Conservation (phyloP, 2,888 invertebrate genomes). For the Glaucopsyche alexis region DNA sequence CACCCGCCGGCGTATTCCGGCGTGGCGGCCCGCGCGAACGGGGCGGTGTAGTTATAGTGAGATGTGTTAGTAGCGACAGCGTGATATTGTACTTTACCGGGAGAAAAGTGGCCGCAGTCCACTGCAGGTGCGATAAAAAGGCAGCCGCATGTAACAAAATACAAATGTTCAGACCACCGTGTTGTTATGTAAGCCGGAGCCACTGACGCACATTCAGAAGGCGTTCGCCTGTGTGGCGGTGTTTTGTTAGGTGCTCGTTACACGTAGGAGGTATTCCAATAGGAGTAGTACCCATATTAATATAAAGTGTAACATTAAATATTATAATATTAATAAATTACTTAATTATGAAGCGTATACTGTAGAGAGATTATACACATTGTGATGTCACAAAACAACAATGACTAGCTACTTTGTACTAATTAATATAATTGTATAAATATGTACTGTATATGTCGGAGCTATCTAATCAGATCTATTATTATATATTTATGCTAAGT, state of each 20-base stretch:
- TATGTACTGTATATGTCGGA: constrained; percentile 34
- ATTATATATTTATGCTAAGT: constrained; percentile 49
- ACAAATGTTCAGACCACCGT: constrained; percentile 66
- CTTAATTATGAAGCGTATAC: constrained; percentile 28
- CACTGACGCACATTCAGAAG: not conserved
- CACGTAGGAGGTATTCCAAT: not conserved
- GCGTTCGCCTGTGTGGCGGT: not conserved
- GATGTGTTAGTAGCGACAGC: constrained; percentile 79
- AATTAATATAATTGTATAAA: constrained; percentile 39
- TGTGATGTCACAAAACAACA: constrained; percentile 45
- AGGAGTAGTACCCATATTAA: constrained; percentile 15
- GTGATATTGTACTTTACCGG: constrained; percentile 86
- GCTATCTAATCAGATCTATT: constrained; percentile 55
- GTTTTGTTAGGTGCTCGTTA: constrained; percentile 17
- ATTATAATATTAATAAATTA: constrained; percentile 16
- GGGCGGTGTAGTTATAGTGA: constrained; percentile 68
- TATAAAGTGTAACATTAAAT: constrained; percentile 13
- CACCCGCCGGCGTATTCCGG: constrained; percentile 59
- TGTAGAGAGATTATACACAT: constrained; percentile 31
- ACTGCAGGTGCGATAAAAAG: constrained; percentile 81
- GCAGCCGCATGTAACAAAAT: constrained; percentile 81
- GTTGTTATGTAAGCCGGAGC: constrained; percentile 11
- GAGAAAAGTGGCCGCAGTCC: constrained; percentile 82
- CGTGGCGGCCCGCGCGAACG: constrained; percentile 61
- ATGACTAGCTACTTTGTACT: constrained; percentile 75